These are phyloP conservation scores for Lithophane ornitopus DNA, from an alignment of 2,888 invertebrate genomes.

Conservation along the genomic window DNA sequence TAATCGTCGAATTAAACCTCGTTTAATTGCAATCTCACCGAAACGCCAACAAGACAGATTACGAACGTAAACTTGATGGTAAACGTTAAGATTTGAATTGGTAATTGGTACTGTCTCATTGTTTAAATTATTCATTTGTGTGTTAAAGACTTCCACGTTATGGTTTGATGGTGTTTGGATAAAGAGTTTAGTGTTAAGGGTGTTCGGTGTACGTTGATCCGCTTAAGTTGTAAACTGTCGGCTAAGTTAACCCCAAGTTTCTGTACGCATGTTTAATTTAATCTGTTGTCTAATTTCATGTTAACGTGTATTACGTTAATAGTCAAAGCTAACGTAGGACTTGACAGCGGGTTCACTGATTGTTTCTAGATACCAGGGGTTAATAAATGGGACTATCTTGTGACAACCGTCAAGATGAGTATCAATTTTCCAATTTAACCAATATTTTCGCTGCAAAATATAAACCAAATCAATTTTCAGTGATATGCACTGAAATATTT, in stretches of 20 bases:
- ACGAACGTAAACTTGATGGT: constrained; percentile 64
- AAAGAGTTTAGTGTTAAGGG: constrained; percentile 34
- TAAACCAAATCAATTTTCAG: background rate
- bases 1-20: constrained; percentile 64
- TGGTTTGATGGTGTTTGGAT: constrained; percentile 54
- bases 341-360: constrained; percentile 14
- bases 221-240: constrained; percentile 25
- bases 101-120: constrained; percentile 58
- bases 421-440: constrained; percentile 3
- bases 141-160: constrained; percentile 51
- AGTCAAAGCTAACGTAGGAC: constrained; percentile 8
- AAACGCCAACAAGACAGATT: constrained; percentile 65
- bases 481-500: constrained; percentile 14
- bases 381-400: background rate
- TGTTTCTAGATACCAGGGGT: background rate
- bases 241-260: constrained; percentile 38
- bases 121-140: constrained; percentile 61
- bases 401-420: background rate
- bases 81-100: constrained; percentile 65
- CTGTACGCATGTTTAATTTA: constrained; percentile 33
- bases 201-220: constrained; percentile 29
- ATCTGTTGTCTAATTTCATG: constrained; percentile 28
- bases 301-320: constrained; percentile 19
- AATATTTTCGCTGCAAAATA: constrained; percentile 2
- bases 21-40: constrained; percentile 65